phyloP scores from a whole-genome alignment of 2,888 invertebrate species.

The Polyploca ridens region DNA sequence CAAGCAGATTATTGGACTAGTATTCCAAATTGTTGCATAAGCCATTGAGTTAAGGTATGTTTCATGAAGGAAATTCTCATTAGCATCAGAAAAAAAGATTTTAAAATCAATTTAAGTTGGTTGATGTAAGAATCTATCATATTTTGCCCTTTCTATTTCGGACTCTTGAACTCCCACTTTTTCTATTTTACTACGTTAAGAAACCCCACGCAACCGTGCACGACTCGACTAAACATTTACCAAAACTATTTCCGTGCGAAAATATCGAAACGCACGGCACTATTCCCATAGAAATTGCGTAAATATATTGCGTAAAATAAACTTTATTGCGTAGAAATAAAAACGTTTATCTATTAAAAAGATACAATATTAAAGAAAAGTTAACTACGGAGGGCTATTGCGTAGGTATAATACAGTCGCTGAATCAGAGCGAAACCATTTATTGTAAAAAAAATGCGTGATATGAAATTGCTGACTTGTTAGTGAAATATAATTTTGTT shows the following conservation, averaged over 20 bases:
- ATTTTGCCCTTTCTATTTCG: background rate
- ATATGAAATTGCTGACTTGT: background rate
- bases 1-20: background rate
- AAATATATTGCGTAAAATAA: conserved; percentile 2
- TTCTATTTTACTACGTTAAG: background rate
- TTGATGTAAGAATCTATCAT: too few species aligned
- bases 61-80: too few species aligned
- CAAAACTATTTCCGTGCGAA: conserved; percentile 9
- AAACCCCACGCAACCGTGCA: conserved; percentile 2
- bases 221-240: conserved; percentile 7
- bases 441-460: background rate
- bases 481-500: background rate
- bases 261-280: conserved; percentile 8
- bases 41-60: background rate
- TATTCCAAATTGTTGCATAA: background rate
- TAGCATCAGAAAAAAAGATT: too few species aligned
- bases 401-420: background rate
- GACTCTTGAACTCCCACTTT: too few species aligned
- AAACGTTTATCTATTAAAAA: background rate
- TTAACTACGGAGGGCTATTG: background rate
- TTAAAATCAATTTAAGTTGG: too few species aligned
- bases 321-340: background rate
- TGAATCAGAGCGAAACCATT: conserved; percentile 1
- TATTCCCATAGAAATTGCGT: conserved; percentile 2
- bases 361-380: background rate